Evolutionary conservation across 1,140 invertebrate genomes (phyloP), one percentile per base, ranked within the genome.

Genomic region (Meloidogyne exigua): DNA sequence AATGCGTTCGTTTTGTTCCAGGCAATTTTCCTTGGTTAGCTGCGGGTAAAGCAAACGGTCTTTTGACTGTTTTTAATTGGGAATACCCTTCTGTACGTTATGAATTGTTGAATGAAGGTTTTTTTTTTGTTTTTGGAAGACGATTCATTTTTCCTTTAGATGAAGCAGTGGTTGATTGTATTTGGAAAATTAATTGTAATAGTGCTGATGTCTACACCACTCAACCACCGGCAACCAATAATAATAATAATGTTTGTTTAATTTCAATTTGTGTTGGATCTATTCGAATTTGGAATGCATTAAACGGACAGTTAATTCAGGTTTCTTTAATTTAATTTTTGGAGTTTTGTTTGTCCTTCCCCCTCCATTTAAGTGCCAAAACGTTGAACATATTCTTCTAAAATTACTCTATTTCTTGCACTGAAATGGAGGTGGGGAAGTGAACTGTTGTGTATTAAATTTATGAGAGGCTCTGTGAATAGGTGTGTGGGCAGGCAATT

Each of bases 181-280:
- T 23, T 23, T 80, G 79, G 79, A 49, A n/a, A n/a, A 57, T 57
- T 57, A n/a, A 5, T 57, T n/a, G 18, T 15, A 21, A 2, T 15
- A 9, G 15, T 18, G 1, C 21, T 9, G 28, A 13, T n/a, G n/a
- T n/a, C n/a, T n/a, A 18, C 62, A 44, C 36, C 83, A 7, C 2
- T 32, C 7, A 32, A 32, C 7, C 3, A 39, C n/a, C n/a, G n/a
- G n/a, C n/a, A n/a, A n/a, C n/a, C n/a, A n/a, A n/a, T n/a, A n/a
- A n/a, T n/a, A n/a, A n/a, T 39, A 39, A 39, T 39, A 39, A 39
- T 39, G 23, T 80, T 23, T 64, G 13, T 15, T 62, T 82, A 18
- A 28, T 82, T 25, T 82, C 80, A 11, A 63, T 66, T 23, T 80
- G 79, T 26, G 81, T 82, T 36, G 73, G 80, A 21, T 66, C 13